Conservation (phyloP, 2,113 vertebrate genomes). For the Scolopax mira region DNA sequence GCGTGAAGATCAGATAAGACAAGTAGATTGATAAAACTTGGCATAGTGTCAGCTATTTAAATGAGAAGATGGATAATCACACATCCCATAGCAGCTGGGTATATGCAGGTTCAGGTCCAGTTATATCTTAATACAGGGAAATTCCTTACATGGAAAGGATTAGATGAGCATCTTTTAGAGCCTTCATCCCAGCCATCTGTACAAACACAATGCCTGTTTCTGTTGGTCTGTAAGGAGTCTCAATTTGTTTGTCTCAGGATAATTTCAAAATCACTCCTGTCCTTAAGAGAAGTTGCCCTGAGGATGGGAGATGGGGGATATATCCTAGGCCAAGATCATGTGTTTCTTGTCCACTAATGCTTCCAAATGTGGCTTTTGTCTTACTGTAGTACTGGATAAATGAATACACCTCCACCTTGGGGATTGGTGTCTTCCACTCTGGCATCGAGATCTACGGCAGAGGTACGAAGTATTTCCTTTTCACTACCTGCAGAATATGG, state of each 20-base stretch:
- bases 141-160: not conserved
- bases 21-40: not conserved
- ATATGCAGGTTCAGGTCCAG: not conserved
- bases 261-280: not conserved
- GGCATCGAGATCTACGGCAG: slow-evolving; percentile 93
- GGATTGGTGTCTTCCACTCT: slow-evolving; percentile 95
- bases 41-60: not conserved
- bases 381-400: slow-evolving; percentile 92
- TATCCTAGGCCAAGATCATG: not conserved
- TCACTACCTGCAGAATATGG: not conserved
- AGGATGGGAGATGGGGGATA: not conserved
- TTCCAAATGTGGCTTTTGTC: slow-evolving; percentile 38
- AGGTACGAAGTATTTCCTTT: slow-evolving; percentile 76
- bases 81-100: not conserved
- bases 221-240: not conserved
- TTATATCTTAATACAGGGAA: not conserved
- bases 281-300: not conserved
- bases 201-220: not conserved
- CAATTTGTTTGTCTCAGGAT: not conserved
- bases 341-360: slow-evolving; percentile 20
- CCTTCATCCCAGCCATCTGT: not conserved
- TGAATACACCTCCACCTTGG: slow-evolving; percentile 93
- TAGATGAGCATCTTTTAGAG: not conserved
- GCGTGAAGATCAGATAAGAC: not conserved
- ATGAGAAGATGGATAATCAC: not conserved